Conservation (phyloP, 2,113 vertebrate species). For the Alectura lathami region DNA sequence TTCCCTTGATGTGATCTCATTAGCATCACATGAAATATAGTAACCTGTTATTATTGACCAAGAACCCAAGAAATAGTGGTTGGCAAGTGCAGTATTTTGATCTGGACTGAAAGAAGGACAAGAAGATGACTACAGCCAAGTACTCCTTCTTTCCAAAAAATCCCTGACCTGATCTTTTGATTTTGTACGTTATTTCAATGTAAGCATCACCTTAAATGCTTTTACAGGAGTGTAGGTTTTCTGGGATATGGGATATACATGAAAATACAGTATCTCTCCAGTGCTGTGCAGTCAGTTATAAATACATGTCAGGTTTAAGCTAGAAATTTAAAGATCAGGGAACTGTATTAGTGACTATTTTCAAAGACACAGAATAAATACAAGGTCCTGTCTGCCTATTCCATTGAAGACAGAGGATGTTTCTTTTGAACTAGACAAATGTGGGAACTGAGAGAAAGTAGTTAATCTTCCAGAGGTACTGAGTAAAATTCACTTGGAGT, state of each 20-base stretch:
- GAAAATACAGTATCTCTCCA: not conserved
- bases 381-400: not conserved
- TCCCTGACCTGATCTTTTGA: not conserved
- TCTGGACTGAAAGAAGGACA: not conserved
- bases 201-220: not conserved
- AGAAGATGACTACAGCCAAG: not conserved
- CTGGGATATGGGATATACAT: fast-evolving
- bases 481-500: not conserved
- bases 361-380: not conserved
- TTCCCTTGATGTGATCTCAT: not conserved
- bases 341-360: not conserved
- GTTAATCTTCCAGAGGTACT: not conserved
- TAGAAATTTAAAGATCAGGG: not conserved
- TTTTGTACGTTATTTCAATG: not conserved
- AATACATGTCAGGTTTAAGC: not conserved
- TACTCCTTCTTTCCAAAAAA: not conserved
- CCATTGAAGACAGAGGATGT: not conserved
- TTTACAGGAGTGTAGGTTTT: not conserved
- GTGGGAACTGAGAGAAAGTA: not conserved
- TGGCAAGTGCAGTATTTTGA: not conserved
- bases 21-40: not conserved
- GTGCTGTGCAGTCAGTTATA: not conserved
- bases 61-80: not conserved
- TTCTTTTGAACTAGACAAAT: not conserved
- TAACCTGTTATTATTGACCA: not conserved